Conservation (phyloP, 1,140 invertebrate species). For the Theocolax elegans region DNA sequence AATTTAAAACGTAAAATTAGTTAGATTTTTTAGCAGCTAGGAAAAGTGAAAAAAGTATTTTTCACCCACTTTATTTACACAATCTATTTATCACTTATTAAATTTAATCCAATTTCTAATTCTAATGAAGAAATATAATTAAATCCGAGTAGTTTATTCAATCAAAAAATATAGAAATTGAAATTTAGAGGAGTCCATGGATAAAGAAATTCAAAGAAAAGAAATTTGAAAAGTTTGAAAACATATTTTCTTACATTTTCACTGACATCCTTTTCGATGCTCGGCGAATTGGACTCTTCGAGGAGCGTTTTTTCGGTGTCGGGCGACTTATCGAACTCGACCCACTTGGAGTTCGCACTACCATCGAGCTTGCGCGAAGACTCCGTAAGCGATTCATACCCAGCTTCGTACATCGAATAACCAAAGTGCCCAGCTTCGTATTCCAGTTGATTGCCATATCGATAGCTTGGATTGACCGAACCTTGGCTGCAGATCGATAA, state of each 20-base stretch:
- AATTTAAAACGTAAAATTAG: too few species aligned
- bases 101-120: too few species aligned
- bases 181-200: background rate
- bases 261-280: constrained; percentile 62
- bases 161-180: background rate
- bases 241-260: constrained; percentile 56
- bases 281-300: constrained; percentile 52
- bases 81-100: too few species aligned
- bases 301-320: constrained; percentile 61
- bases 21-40: too few species aligned
- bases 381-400: background rate
- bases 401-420: constrained; percentile 70
- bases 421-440: constrained; percentile 79
- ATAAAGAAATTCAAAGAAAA: background rate
- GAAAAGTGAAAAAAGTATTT: too few species aligned
- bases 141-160: too few species aligned
- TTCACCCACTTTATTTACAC: too few species aligned
- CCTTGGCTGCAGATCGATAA: constrained; percentile 77
- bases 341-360: constrained; percentile 55
- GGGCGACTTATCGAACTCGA: constrained; percentile 65
- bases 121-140: too few species aligned
- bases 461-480: constrained; percentile 77
- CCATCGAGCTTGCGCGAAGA: background rate
- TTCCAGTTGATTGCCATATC: constrained; percentile 81
- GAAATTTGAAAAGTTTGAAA: too few species aligned